These are phyloP conservation scores for Archilochus colubris DNA, from an alignment of 2,113 vertebrate genomes.

Conservation along the genomic window DNA sequence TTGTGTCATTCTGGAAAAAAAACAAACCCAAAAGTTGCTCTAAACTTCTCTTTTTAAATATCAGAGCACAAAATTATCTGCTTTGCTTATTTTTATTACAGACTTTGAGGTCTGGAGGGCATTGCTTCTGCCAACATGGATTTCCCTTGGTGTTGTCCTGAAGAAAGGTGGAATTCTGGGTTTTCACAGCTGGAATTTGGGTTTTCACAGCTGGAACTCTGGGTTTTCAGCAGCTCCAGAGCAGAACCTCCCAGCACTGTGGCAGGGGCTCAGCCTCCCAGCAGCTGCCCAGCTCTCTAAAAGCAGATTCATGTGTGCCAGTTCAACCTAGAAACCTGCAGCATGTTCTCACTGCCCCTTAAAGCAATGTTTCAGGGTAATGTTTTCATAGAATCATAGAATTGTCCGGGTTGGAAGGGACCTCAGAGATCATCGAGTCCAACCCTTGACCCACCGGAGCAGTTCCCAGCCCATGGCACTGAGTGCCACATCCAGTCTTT, in stretches of 20 bases:
- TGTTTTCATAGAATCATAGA: too few species aligned
- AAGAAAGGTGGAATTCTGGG: accelerated
- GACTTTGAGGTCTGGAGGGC: too few species aligned
- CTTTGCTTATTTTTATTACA: background rate
- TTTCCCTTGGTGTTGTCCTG: background rate
- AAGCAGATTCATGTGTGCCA: accelerated
- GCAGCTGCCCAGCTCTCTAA: background rate
- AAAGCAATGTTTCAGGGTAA: background rate
- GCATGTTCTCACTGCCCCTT: background rate
- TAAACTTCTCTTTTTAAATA: background rate
- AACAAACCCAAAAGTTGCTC: background rate
- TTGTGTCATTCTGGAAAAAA: background rate
- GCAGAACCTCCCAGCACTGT: background rate
- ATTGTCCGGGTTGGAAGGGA: too few species aligned
- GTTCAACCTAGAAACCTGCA: background rate
- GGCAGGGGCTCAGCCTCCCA: background rate
- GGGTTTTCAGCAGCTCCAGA: background rate
- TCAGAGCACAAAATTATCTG: background rate
- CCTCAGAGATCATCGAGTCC: too few species aligned
- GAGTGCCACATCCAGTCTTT: too few species aligned
- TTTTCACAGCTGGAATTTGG: background rate
- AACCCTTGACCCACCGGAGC: too few species aligned
- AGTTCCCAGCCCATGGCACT: too few species aligned
- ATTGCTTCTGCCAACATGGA: background rate
- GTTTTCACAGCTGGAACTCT: accelerated